Evolutionary conservation across 2,888 invertebrate species (phyloP), one percentile per base, ranked within the genome.

Genomic region (Coleophora flavipennella): DNA sequence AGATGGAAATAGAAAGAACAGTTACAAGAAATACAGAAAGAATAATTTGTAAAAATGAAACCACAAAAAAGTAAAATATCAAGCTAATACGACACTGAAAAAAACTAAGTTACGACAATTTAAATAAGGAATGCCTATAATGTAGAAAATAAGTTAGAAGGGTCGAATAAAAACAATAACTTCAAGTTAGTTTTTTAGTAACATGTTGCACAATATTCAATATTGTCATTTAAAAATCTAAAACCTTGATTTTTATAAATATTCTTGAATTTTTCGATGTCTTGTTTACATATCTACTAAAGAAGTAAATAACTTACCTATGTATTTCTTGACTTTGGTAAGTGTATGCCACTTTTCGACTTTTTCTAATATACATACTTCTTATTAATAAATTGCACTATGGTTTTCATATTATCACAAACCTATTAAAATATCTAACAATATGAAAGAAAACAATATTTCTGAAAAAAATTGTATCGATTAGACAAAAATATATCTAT

Each of bases 401-500:
- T 57, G 43, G 46, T 61, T 68, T 64, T 45, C 40, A 52, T 38
- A 46, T 55, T 49, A 40, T 45, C 40, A 45, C 48, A 50, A 46
- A 41, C 50, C 10, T 29, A 9, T n/a, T 29, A 29, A 6, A 20
- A 3, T 20, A 4, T 4, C 20, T 20, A 20, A 3, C 20, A 20
- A 20, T 4, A 20, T 6, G 20, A 20, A 20, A 20, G 6, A 33
- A 20, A 4, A 2, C 10, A 14, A 67, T 62, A 59, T 77, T 77
- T 78, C 73, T 68, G 69, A 78, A 59, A 37, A 67, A 51, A 4
- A 20, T 20, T 73, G 74, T 71, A 70, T 72, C 67, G 67, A 66
- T 55, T 78, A 73, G 70, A 63, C 58, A 74, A 59, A 65, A 62
- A 68, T 67, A 69, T 67, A 20, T 66, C 71, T 81, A 83, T 81